Evolutionary conservation across 2,113 vertebrate species (phyloP).

Genomic region (Indri indri): DNA sequence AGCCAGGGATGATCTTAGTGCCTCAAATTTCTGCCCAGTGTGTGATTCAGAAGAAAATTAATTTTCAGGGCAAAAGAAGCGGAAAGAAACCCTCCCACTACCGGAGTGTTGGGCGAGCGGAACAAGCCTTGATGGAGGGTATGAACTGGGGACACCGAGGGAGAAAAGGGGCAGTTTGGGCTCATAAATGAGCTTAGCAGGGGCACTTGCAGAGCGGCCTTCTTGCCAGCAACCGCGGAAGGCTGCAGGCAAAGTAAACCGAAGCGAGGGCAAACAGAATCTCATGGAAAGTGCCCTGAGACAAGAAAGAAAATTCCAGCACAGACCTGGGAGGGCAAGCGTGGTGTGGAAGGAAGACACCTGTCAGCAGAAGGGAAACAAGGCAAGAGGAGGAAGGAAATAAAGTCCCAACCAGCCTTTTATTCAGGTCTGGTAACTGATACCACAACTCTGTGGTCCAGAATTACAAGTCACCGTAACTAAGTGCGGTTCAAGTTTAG

Average conservation of each 20-base stretch:
- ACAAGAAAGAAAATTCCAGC: neutral
- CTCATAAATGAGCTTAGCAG: neutral
- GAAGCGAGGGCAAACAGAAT: neutral
- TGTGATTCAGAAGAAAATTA: neutral
- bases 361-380: neutral
- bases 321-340: neutral
- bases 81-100: neutral
- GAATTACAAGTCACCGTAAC: conserved; percentile 22
- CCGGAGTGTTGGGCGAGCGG: neutral
- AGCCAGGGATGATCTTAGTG: neutral
- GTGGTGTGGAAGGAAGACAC: neutral
- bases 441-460: neutral
- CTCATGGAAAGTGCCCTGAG: neutral
- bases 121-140: neutral
- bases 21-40: neutral
- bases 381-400: neutral
- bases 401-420: neutral
- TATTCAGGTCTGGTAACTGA: neutral
- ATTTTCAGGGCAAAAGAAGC: neutral
- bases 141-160: neutral
- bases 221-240: neutral
- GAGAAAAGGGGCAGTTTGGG: neutral
- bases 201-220: neutral
- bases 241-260: rapidly evolving
- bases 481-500: conserved; percentile 38